These are phyloP conservation scores for Catagonus wagneri DNA, from an alignment of 2,113 vertebrate genomes.

Conservation along the genomic window DNA sequence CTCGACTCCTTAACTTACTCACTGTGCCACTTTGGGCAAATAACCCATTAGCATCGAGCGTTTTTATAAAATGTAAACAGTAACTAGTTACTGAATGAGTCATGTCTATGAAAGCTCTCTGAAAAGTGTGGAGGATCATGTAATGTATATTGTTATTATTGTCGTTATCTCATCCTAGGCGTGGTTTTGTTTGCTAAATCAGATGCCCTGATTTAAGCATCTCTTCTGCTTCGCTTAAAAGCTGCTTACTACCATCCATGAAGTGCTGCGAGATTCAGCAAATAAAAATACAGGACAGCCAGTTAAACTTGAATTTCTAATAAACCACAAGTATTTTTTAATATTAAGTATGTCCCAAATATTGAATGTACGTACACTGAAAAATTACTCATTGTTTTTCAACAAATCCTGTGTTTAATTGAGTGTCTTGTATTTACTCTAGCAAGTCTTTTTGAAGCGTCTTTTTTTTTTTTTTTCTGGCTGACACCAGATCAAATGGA, in stretches of 20 bases:
- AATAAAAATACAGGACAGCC: not conserved
- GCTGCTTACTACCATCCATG: not conserved
- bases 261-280: not conserved
- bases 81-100: conserved; percentile 44
- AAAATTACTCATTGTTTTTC: conserved; percentile 20
- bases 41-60: conserved; percentile 26
- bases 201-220: not conserved
- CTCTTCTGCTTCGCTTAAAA: conserved; percentile 45
- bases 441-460: not conserved
- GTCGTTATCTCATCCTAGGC: conserved; percentile 52
- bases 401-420: not conserved
- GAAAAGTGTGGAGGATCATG: not conserved
- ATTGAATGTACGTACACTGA: not conserved
- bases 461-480: not conserved
- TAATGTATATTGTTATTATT: conserved; percentile 17
- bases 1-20: not conserved
- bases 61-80: not conserved
- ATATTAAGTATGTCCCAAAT: conserved; percentile 1
- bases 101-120: conserved; percentile 49
- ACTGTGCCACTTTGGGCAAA: not conserved
- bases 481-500: too few relatives aligned
- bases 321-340: not conserved
- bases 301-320: conserved; percentile 14
- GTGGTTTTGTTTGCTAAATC: conserved; percentile 65
- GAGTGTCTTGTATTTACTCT: not conserved